These are phyloP conservation scores for Notodonta ziczac DNA, from an alignment of 2,888 invertebrate genomes.

Conservation along the genomic window DNA sequence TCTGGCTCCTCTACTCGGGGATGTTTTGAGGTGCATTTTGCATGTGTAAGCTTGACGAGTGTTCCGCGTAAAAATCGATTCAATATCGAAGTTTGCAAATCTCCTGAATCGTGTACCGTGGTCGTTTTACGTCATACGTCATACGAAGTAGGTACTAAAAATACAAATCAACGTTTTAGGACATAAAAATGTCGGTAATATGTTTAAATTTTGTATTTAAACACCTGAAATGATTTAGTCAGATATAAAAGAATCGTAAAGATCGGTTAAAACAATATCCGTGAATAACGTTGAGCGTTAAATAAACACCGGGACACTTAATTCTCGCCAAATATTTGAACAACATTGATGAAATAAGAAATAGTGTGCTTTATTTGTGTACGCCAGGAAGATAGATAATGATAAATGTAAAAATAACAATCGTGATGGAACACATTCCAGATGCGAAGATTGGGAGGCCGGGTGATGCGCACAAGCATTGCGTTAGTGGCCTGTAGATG, in stretches of 20 bases:
- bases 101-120: background rate
- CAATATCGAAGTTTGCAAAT: background rate
- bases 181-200: background rate
- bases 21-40: slow-evolving; percentile 76
- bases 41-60: slow-evolving; percentile 10
- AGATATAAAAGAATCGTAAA: background rate
- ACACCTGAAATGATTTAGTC: slow-evolving; percentile 2
- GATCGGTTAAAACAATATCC: background rate
- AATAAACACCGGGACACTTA: slow-evolving; percentile 8
- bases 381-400: background rate
- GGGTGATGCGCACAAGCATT: slow-evolving; percentile 22
- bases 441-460: slow-evolving; percentile 27
- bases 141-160: background rate
- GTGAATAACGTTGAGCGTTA: slow-evolving; percentile 4
- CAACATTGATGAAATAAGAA: slow-evolving; percentile 17
- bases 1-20: slow-evolving; percentile 89
- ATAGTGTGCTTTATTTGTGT: slow-evolving; percentile 1
- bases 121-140: background rate
- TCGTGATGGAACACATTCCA: slow-evolving; percentile 35
- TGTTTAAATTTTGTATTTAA: background rate
- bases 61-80: background rate
- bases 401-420: slow-evolving; percentile 30
- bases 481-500: slow-evolving; percentile 28
- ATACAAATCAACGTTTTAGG: background rate
- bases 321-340: slow-evolving; percentile 19